phyloP scores from a whole-genome alignment of 2,888 invertebrate species.

The Chymomyza amoena region DNA sequence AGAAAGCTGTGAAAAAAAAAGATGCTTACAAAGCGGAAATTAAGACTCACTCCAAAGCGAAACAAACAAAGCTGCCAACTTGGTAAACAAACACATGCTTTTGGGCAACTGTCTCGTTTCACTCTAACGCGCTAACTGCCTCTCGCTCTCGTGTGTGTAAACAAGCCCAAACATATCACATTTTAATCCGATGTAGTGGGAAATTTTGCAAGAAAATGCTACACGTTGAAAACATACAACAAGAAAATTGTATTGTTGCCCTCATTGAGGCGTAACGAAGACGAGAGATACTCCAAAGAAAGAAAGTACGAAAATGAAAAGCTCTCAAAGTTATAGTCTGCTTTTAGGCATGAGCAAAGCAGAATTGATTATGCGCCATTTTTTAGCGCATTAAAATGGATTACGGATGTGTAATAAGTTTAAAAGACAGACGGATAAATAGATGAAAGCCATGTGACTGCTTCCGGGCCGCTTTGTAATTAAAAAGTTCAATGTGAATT shows the following conservation, averaged over 20 bases:
- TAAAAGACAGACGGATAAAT: conserved; percentile 45
- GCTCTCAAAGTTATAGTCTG: conserved; percentile 12
- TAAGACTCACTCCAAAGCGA: conserved; percentile 62
- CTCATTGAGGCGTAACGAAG: not conserved
- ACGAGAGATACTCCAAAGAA: not conserved
- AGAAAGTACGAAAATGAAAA: not conserved
- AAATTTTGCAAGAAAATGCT: conserved; percentile 58
- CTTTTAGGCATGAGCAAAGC: conserved; percentile 16
- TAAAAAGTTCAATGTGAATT: conserved; percentile 21
- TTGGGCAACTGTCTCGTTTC: conserved; percentile 32
- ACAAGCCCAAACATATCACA: conserved; percentile 73
- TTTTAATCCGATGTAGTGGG: conserved; percentile 72
- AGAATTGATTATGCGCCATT: conserved; percentile 61
- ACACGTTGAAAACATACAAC: conserved; percentile 21
- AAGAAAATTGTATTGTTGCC: conserved; percentile 53
- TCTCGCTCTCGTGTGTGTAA: conserved; percentile 45
- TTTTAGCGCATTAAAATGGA: conserved; percentile 44
- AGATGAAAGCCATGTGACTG: conserved; percentile 33
- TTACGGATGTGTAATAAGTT: conserved; percentile 54
- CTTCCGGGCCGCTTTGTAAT: conserved; percentile 14
- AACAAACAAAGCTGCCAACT: conserved; percentile 66
- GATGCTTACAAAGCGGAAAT: conserved; percentile 72
- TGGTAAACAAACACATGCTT: conserved; percentile 66
- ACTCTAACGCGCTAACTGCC: not conserved
- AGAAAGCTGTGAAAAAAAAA: conserved; percentile 44